Evolutionary conservation across 2,888 invertebrate genomes (phyloP), one percentile per base, ranked within the genome.

Genomic region (Sphaerophoria taeniata): DNA sequence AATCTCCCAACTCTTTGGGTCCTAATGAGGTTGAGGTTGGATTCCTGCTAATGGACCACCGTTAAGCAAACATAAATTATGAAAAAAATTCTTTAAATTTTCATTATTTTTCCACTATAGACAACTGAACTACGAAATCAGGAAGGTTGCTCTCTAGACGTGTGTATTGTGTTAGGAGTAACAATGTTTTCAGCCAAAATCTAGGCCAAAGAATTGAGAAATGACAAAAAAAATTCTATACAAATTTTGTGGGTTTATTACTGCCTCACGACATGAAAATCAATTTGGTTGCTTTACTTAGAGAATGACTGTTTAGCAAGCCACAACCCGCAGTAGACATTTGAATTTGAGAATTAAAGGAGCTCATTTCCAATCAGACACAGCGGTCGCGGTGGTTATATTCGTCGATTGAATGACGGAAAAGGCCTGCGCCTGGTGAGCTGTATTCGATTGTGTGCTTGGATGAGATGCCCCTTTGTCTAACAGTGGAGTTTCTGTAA

Each of bases 1-100:
- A 81, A 81, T 85, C 80, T 80, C 81, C 84, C 81, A 85, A 76
- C 76, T 78, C 74, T 7, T 4, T 43, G 16, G 16, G 16, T 39
- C 34, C 49, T 85, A 85, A 85, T 85, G 81, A 81, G 81, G 77
- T 77, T 75, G 61, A 79, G 74, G 77, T 49, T 4, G n/a, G n/a
- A n/a, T n/a, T n/a, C n/a, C n/a, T n/a, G n/a, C 73, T 85, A 85
- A 85, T 85, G 81, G 76, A 45, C 60, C 16, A 85, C 85, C 85
- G 85, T 81, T 85, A 85, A 65, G 76, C 76, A 73, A 80, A 76
- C 76, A 71, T 78, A 53, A 51, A 31, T 39, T 36, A 65, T 65
- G n/a, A n/a, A n/a, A n/a, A n/a, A 45, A 45, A 34, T 70, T 31
- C 53, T 53, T 67, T 24, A 36, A 53, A 39, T 51, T 67, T n/a